Evolutionary conservation across 2,113 vertebrate genomes (phyloP).

Genomic region (Pontoporia blainvillei): DNA sequence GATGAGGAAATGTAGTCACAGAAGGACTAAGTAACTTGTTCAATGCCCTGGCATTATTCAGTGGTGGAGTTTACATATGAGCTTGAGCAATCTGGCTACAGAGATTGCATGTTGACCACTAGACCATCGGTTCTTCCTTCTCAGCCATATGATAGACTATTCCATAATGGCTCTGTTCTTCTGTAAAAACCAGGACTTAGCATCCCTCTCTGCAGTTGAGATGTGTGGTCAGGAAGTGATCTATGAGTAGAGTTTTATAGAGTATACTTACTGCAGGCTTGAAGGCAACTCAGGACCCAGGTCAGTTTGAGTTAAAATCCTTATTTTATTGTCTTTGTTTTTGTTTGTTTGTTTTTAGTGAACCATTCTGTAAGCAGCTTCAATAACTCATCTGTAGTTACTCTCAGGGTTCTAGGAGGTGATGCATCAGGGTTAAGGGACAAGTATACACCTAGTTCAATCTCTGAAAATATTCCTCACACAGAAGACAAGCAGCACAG

Average conservation of each 20-base stretch:
- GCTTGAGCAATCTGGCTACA: background rate
- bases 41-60: background rate
- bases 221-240: background rate
- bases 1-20: background rate
- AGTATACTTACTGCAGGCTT: background rate
- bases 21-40: background rate
- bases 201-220: background rate
- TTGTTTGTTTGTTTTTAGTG: background rate
- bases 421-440: background rate
- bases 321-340: background rate
- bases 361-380: background rate
- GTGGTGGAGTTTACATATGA: background rate
- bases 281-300: background rate
- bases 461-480: too few relatives aligned
- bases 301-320: background rate
- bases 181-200: background rate
- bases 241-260: background rate
- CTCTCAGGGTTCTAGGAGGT: background rate
- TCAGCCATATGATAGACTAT: background rate
- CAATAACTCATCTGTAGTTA: background rate
- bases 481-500: too few relatives aligned
- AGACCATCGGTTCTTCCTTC: background rate
- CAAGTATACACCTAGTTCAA: too few relatives aligned
- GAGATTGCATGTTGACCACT: background rate
- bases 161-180: background rate